These are phyloP conservation scores for Moxostoma hubbsi DNA, from an alignment of 2,797 vertebrate species.

Conservation along the genomic window DNA sequence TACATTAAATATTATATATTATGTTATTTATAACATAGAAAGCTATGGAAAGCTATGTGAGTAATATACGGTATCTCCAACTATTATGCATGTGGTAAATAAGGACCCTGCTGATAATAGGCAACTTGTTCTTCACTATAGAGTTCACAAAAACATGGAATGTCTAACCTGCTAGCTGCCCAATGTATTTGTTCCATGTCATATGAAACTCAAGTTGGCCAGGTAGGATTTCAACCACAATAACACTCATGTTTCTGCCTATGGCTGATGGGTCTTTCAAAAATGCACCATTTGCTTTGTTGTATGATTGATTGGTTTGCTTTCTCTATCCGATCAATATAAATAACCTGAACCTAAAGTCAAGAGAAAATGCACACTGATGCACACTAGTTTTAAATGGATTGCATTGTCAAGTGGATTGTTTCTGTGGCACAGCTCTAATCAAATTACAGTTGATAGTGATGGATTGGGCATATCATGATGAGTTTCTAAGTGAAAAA, in stretches of 20 bases:
- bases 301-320: conserved; percentile 56
- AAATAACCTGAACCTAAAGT: conserved; percentile 58
- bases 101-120: background rate
- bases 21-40: background rate
- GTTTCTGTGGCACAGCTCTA: conserved; percentile 43
- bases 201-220: background rate
- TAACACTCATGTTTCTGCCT: conserved; percentile 30
- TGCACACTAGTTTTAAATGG: conserved; percentile 51
- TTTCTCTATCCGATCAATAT: conserved; percentile 54
- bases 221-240: conserved; percentile 15
- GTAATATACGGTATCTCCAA: background rate
- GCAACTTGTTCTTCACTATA: background rate
- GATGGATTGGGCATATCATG: conserved; percentile 56
- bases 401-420: conserved; percentile 53
- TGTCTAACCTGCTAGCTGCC: background rate
- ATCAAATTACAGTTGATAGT: conserved; percentile 54
- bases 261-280: conserved; percentile 49
- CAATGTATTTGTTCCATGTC: background rate
- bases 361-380: conserved; percentile 46
- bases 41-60: background rate
- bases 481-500: conserved; percentile 12
- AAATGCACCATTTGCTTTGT: conserved; percentile 24
- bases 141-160: background rate
- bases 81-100: background rate
- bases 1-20: background rate